Base-by-base conservation (phyloP, 2,888 invertebrate species). In the Charanyca ferruginea region DNA sequence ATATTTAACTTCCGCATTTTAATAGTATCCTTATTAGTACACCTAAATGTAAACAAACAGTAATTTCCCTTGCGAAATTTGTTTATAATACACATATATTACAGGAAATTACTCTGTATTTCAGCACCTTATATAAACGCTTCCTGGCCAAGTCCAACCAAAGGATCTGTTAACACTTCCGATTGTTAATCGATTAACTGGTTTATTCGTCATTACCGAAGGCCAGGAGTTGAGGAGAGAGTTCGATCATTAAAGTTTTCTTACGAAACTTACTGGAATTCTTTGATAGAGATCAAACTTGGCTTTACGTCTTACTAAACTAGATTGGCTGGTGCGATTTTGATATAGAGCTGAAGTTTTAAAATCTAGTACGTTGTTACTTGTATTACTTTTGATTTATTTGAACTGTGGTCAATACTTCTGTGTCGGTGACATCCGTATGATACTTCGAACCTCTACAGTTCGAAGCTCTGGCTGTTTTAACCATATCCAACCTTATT, bases 131-230 rank as follows among this genome's bases (percentile, higher is more conserved):
- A 75, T 60, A 75, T 75, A 78, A 75, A 78, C 47, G 23, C 55
- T 78, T 78, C 75, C 75, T 35, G 75, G 44, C 61, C 0, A 6
- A 45, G 18, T 22, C 32, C 65, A 42, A 9, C 47, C 52, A 59
- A 61, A 73, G 79, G 75, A 73, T 73, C 73, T 75, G 74, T 62
- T 51, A 49, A 75, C 79, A 73, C 59, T 75, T 75, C 79, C 75
- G 66, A 75, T 73, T 9, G 52, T 60, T 23, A 59, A 52, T 59
- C 66, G 66, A 73, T 69, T 22, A 58, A 38, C 23, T 63, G 38
- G 44, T 25, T 66, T 52, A 75, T 64, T 60, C 57, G 53, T 47
- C 45, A 61, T 70, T 28, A 59, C 1, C 20, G 49, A 78, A 78
- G 79, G 75, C 54, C 51, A 18, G 16, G 23, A 35, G 3, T n/a